These are phyloP conservation scores for Drosophila testacea DNA, from an alignment of 2,888 invertebrate species.

Conservation along the genomic window DNA sequence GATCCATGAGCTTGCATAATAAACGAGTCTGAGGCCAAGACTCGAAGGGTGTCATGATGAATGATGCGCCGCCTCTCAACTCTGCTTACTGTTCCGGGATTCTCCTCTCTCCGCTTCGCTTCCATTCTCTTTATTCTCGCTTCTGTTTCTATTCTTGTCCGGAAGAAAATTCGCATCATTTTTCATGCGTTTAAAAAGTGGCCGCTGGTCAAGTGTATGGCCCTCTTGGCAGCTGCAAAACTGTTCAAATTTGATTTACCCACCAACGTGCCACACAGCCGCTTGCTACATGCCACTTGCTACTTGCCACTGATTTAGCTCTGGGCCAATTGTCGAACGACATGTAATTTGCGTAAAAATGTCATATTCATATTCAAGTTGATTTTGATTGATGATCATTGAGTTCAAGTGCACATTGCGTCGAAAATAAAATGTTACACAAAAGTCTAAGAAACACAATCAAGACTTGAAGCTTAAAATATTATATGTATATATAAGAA, in stretches of 20 bases:
- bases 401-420: constrained; percentile 62
- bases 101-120: constrained; percentile 15
- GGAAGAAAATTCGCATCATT: constrained; percentile 68
- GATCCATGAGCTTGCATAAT: constrained; percentile 81
- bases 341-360: constrained; percentile 83
- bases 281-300: background rate
- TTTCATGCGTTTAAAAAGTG: constrained; percentile 82
- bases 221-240: constrained; percentile 69
- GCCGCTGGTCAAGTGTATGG: constrained; percentile 47
- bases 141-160: background rate
- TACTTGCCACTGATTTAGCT: constrained; percentile 43
- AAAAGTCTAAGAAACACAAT: constrained; percentile 3
- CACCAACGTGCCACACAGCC: background rate
- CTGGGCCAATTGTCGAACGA: constrained; percentile 75
- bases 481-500: too few species aligned
- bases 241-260: constrained; percentile 83
- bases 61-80: constrained; percentile 62
- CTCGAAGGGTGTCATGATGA: constrained; percentile 79
- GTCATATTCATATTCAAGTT: constrained; percentile 78
- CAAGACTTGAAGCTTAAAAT: background rate
- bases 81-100: constrained; percentile 15
- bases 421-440: constrained; percentile 33
- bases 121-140: constrained; percentile 4
- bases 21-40: constrained; percentile 60
- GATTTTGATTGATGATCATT: constrained; percentile 74